phyloP scores from a whole-genome alignment of 2,888 invertebrate genomes.

The Lathronympha strigana region DNA sequence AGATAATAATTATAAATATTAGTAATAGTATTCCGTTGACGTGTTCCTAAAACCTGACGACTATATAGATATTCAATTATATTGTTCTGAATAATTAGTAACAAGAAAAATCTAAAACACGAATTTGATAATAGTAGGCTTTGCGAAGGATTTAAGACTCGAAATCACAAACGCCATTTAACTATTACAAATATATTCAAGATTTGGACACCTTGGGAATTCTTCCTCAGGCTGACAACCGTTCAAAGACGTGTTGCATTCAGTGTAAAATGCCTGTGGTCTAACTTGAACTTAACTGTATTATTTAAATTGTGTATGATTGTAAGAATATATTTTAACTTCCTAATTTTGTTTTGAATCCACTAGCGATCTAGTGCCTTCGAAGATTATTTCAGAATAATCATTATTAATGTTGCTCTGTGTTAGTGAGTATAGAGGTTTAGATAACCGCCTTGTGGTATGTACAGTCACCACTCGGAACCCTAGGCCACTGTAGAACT shows the following conservation, averaged over 20 bases:
- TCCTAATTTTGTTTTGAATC: constrained; percentile 38
- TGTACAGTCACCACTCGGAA: too few relatives aligned
- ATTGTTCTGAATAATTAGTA: neutral
- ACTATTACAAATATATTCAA: neutral
- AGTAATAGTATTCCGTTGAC: constrained; percentile 15
- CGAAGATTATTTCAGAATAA: constrained; percentile 51
- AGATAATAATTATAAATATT: constrained; percentile 32
- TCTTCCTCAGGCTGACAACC: neutral
- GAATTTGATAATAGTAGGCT: neutral
- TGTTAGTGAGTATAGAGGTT: constrained; percentile 72
- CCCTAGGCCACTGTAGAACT: too few relatives aligned
- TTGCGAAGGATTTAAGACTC: constrained; percentile 11
- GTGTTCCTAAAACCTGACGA: constrained; percentile 14
- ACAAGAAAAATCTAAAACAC: neutral
- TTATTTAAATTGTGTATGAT: neutral
- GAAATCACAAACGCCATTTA: constrained; percentile 3
- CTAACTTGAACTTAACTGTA: neutral
- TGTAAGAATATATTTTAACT: constrained; percentile 14
- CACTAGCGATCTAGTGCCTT: constrained; percentile 82
- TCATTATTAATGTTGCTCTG: constrained; percentile 63
- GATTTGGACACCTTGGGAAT: neutral
- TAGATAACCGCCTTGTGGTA: constrained; percentile 53
- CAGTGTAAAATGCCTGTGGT: too few relatives aligned
- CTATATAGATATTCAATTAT: neutral
- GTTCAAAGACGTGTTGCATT: neutral